These are phyloP conservation scores for Drosophila quinaria DNA, from an alignment of 2,888 invertebrate species.

Conservation along the genomic window DNA sequence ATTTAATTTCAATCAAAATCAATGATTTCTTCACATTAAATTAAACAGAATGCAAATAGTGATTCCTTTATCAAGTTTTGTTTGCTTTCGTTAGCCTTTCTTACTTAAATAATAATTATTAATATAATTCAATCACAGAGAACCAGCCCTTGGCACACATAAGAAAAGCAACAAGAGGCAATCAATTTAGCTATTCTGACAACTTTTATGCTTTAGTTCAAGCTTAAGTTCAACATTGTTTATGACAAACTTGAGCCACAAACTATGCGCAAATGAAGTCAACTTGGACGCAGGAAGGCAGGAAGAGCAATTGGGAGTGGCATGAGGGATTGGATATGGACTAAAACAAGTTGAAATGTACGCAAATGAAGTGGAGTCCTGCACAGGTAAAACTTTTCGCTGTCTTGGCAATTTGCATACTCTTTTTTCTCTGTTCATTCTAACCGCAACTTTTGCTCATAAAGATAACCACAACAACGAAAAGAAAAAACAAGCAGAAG, in stretches of 20 bases:
- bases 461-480: constrained; percentile 43
- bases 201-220: constrained; percentile 66
- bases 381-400: constrained; percentile 57
- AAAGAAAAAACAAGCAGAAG: constrained; percentile 8
- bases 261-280: constrained; percentile 74
- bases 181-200: constrained; percentile 58
- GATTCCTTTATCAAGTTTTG: too few relatives aligned
- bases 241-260: constrained; percentile 75
- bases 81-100: too few relatives aligned
- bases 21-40: too few relatives aligned
- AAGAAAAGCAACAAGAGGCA: constrained; percentile 46
- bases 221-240: constrained; percentile 69
- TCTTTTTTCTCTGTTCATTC: constrained; percentile 7
- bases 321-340: background rate
- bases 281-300: constrained; percentile 37
- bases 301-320: background rate
- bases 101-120: background rate
- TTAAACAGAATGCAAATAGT: too few relatives aligned
- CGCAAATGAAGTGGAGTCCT: constrained; percentile 59
- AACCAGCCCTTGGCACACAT: constrained; percentile 8
- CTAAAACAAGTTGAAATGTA: constrained; percentile 22
- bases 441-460: constrained; percentile 42
- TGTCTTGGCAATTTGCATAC: constrained; percentile 59
- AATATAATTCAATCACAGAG: constrained; percentile 22
- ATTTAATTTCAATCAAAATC: too few relatives aligned